Evolutionary conservation across 2,888 invertebrate genomes (phyloP).

Genomic region (Spodoptera littoralis): DNA sequence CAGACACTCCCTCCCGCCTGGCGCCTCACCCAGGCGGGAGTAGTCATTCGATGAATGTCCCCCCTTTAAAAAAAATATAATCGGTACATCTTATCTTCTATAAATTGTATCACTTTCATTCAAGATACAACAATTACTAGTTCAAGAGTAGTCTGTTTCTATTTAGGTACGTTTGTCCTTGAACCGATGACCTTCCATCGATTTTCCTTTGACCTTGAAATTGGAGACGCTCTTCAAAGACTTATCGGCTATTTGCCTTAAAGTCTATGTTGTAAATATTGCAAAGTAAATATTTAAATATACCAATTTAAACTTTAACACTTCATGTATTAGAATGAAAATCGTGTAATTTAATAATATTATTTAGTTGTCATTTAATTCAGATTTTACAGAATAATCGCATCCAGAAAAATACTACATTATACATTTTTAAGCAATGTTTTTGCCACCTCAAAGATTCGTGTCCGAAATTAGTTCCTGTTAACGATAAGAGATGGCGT

Average conservation of each 20-base stretch:
- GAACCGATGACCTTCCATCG: slow-evolving; percentile 53
- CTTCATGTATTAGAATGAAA: too few relatives aligned
- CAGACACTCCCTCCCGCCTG: too few relatives aligned
- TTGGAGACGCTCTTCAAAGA: slow-evolving; percentile 5
- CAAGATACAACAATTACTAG: slow-evolving; percentile 27
- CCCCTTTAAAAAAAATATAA: too few relatives aligned
- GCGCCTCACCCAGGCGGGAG: too few relatives aligned
- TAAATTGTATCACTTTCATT: slow-evolving; percentile 13
- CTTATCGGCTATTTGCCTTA: slow-evolving; percentile 5
- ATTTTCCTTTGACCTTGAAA: slow-evolving; percentile 50
- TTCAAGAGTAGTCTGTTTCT: slow-evolving; percentile 26
- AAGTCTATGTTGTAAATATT: slow-evolving; percentile 8
- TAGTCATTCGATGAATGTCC: too few relatives aligned
- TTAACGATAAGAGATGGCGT: slow-evolving; percentile 50
- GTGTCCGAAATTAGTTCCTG: slow-evolving; percentile 21
- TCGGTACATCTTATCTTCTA: too few relatives aligned
- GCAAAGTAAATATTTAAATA: background rate
- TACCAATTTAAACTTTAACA: too few relatives aligned
- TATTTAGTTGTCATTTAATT: too few relatives aligned
- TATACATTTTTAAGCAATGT: background rate
- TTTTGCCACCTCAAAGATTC: background rate
- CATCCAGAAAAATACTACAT: background rate
- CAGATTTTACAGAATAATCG: background rate
- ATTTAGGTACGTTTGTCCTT: slow-evolving; percentile 42
- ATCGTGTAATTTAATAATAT: too few relatives aligned